Evolutionary conservation across 2,888 invertebrate species (phyloP).

Genomic region (Meloe dianella): DNA sequence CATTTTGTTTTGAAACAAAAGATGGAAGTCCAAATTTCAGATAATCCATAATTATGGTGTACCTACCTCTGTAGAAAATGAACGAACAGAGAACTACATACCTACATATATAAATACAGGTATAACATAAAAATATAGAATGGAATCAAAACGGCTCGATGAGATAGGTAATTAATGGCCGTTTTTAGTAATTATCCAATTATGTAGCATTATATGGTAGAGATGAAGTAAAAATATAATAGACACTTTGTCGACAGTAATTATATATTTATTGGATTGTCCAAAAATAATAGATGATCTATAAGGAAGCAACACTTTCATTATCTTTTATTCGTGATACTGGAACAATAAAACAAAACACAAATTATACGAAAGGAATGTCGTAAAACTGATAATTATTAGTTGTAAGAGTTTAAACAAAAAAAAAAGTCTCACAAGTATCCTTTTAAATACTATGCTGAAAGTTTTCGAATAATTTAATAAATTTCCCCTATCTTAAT

Average conservation of each 20-base stretch:
- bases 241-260: slow-evolving; percentile 34
- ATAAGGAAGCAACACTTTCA: slow-evolving; percentile 17
- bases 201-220: slow-evolving; percentile 21
- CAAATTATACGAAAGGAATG: neutral
- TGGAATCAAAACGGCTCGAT: neutral
- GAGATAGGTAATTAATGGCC: slow-evolving; percentile 26
- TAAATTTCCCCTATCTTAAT: neutral
- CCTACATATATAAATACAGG: neutral
- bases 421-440: neutral
- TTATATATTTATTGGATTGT: slow-evolving; percentile 31
- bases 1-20: slow-evolving; percentile 3
- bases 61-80: neutral
- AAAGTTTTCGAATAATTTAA: neutral
- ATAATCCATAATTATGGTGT: slow-evolving; percentile 4
- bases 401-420: neutral
- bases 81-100: neutral
- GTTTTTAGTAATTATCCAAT: slow-evolving; percentile 33
- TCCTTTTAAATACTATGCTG: neutral
- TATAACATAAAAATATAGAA: neutral
- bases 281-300: slow-evolving; percentile 32
- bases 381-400: slow-evolving; percentile 1
- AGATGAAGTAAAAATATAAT: slow-evolving; percentile 22
- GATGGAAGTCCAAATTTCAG: slow-evolving; percentile 4
- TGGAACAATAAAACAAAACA: neutral
- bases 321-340: slow-evolving; percentile 2